Base-by-base conservation (phyloP, 2,113 vertebrate species). In the Petromus typicus region DNA sequence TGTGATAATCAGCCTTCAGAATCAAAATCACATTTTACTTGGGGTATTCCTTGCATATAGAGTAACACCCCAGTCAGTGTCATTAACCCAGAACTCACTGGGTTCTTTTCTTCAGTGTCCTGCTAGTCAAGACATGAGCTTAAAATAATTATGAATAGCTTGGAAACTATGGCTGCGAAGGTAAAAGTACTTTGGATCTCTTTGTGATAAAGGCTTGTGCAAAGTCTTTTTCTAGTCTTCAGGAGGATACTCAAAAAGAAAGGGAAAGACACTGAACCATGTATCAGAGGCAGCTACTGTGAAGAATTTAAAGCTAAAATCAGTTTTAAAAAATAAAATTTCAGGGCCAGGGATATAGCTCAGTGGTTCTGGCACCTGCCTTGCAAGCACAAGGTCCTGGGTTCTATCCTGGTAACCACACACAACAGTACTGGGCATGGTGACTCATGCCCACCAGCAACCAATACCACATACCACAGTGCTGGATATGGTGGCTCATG, bases 1-100 rank as follows among this genome's bases (percentile, higher is more conserved):
- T 63, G 10, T 30, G 86, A 69, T n/a, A 3, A 71, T 13, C 16
- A 83, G 34, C 6, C 82, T 84, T 86, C 71, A 92, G 66, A 87
- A 87, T 76, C 40, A 85, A 89, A 83, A 59, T 89, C 34, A 84
- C 16, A 61, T 73, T 48, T 94, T 71, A 82, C 32, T 90, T 90
- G 32, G 92, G 57, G 27, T 34, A 30, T 34, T 13, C 40, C 40
- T 30, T 87, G 51, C 17, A 84, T 7, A 1, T 13, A 6, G 30
- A 78, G 20, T 78, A 51, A 78, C 1, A 9, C 56, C 78, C 13
- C 48, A 2, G 30, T 64, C 14, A 17, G 34, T 34, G 34, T 57
- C 45, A 32, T 61, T 85, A 80, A 84, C 51, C n/a, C 17, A 90
- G 40, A 90, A 89, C 7, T 66, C 10, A n/a, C 4, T 3, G 4